A percentile compares a stretch with the other conserved stretches of the same genome.
Evolutionary conservation across 1,140 invertebrate species (phyloP).

Genomic region (Lucilia sericata): DNA sequence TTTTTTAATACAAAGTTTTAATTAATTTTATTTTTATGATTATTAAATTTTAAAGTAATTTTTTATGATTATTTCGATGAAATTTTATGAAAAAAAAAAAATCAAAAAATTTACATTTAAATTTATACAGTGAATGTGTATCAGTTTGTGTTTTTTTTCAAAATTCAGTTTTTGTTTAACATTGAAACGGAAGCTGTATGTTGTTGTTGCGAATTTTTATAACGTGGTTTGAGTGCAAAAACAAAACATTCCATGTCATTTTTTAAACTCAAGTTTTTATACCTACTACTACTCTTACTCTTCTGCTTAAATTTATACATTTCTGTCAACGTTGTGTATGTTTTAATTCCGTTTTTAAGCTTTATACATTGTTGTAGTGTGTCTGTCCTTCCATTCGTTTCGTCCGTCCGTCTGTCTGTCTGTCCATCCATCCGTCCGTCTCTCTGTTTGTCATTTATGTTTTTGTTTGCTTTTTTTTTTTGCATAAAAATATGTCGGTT

Average conservation of each 20-base stretch:
- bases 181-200: constrained; percentile 26
- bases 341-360: constrained; percentile 5
- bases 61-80: not conserved
- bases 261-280: not conserved
- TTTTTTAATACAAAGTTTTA: not conserved
- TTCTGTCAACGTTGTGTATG: not conserved
- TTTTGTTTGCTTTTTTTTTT: not conserved
- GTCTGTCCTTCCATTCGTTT: too few relatives aligned
- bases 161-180: not conserved
- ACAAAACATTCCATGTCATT: not conserved
- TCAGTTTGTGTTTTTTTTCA: not conserved
- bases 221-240: not conserved
- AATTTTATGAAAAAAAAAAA: not conserved
- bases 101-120: not conserved
- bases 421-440: too few relatives aligned
- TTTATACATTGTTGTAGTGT: not conserved
- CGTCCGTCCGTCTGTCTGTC: too few relatives aligned
- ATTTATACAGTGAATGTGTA: constrained; percentile 9
- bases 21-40: not conserved
- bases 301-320: not conserved
- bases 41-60: not conserved
- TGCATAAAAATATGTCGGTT: not conserved
- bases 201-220: not conserved
- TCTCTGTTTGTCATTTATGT: too few relatives aligned
- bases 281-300: not conserved